These are phyloP conservation scores for Silurus aristotelis DNA, from an alignment of 2,797 vertebrate species.

Conservation along the genomic window DNA sequence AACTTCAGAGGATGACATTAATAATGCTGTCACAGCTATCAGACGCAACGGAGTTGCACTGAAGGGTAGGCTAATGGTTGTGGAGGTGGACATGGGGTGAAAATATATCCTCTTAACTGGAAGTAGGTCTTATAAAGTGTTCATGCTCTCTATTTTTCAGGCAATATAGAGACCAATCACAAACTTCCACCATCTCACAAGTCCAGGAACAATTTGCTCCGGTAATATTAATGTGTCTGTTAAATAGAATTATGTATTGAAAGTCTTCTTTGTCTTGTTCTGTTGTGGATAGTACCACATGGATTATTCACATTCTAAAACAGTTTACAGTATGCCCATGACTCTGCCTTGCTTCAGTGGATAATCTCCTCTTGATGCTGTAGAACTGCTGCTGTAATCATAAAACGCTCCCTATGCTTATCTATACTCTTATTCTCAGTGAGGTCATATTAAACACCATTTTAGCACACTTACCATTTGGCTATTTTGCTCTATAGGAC, in stretches of 20 bases:
- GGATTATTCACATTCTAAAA: neutral
- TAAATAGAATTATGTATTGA: neutral
- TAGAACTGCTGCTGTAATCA: neutral
- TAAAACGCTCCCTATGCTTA: neutral
- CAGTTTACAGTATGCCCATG: neutral
- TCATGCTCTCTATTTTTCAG: constrained; percentile 58
- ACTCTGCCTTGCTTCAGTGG: neutral
- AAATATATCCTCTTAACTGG: neutral
- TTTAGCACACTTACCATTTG: neutral
- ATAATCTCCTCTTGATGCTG: neutral
- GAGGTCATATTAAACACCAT: neutral
- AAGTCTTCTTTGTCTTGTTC: neutral
- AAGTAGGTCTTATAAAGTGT: neutral
- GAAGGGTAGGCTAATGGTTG: constrained; percentile 70
- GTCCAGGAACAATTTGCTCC: constrained; percentile 84
- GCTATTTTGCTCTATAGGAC: neutral
- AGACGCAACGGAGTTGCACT: constrained; percentile 85
- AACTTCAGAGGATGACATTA: constrained; percentile 76
- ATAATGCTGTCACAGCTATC: constrained; percentile 83
- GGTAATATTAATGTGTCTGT: constrained; percentile 61
- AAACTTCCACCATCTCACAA: constrained; percentile 82
- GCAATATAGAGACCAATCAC: constrained; percentile 89
- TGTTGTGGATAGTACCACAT: neutral
- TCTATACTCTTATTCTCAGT: neutral
- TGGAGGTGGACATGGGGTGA: neutral